Evolutionary conservation across 2,113 vertebrate genomes (phyloP).

Genomic region (Lepus timidus): DNA sequence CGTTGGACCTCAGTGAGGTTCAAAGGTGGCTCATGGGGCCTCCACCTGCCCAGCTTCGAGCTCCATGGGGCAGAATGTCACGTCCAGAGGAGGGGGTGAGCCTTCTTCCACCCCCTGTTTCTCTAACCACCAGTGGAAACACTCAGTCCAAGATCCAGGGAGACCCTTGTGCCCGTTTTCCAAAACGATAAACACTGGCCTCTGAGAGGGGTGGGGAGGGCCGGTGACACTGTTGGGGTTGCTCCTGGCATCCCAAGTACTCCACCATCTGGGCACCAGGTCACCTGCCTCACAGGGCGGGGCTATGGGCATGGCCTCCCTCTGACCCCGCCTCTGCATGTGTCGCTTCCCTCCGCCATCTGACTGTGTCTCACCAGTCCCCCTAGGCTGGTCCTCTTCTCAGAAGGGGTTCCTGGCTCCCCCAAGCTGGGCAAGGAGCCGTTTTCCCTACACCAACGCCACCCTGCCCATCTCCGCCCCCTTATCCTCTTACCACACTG

Average conservation of each 20-base stretch:
- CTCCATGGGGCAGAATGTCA: not conserved
- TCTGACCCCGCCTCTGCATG: not conserved
- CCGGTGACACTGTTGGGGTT: not conserved
- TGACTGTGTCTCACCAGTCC: not conserved
- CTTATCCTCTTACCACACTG: not conserved
- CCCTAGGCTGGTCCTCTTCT: not conserved
- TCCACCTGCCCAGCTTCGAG: not conserved
- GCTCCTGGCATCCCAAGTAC: not conserved
- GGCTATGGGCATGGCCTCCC: too few relatives aligned
- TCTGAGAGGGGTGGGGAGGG: not conserved
- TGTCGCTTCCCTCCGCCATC: not conserved
- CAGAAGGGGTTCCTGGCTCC: not conserved
- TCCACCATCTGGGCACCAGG: not conserved
- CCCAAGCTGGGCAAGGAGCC: not conserved
- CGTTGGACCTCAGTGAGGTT: not conserved
- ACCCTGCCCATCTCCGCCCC: not conserved
- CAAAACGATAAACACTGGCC: not conserved
- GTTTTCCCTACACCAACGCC: not conserved
- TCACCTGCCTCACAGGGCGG: not conserved
- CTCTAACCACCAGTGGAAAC: not conserved
- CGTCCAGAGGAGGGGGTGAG: not conserved
- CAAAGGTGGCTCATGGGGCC: not conserved
- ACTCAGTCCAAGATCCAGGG: not conserved
- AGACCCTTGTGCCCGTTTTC: not conserved
- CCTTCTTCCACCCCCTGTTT: not conserved